Conservation (phyloP, 2,797 vertebrate genomes). For the Eremophila alpestris region DNA sequence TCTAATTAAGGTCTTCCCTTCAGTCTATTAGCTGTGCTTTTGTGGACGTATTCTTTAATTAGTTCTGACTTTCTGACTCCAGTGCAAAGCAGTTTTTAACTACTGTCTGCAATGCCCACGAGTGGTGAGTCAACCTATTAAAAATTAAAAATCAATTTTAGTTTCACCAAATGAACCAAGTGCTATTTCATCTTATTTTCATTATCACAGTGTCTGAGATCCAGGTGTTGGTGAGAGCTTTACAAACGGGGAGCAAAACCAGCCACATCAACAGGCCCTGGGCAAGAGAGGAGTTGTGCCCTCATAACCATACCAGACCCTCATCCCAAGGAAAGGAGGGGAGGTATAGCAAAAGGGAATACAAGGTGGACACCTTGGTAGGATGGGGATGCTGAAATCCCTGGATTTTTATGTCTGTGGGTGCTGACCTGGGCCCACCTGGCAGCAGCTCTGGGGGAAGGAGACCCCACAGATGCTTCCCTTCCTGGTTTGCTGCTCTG, state of each 20-base stretch:
- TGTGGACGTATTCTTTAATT: constrained; percentile 67
- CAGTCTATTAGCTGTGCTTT: constrained; percentile 50
- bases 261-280: fast-evolving
- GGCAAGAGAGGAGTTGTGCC: neutral
- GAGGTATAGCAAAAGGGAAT: neutral
- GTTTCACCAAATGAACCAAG: constrained; percentile 26
- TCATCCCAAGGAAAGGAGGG: neutral
- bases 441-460: neutral
- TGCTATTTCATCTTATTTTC: constrained; percentile 26
- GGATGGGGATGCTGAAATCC: neutral
- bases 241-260: neutral
- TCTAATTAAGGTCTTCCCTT: constrained; percentile 66
- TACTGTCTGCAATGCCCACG: constrained; percentile 57
- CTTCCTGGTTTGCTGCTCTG: neutral
- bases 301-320: neutral
- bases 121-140: constrained; percentile 68
- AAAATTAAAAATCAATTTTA: constrained; percentile 69
- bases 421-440: neutral
- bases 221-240: neutral
- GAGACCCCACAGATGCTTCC: neutral
- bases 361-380: neutral
- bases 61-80: constrained; percentile 69
- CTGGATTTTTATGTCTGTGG: neutral
- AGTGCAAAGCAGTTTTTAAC: constrained; percentile 63
- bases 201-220: neutral